phyloP scores from a whole-genome alignment of 2,888 invertebrate species.

The Apotomis turbidana region DNA sequence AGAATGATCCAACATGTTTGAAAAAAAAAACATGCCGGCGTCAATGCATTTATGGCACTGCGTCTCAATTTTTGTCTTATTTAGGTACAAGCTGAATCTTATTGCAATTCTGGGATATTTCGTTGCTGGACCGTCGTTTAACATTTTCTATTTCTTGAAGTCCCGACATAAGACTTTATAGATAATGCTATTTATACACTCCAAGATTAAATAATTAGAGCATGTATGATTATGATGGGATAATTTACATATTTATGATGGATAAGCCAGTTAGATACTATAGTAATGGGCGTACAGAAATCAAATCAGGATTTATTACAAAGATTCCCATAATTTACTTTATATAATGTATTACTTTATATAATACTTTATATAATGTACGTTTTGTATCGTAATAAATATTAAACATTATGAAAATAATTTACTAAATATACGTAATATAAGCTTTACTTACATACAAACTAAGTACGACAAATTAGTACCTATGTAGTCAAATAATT shows the following conservation, averaged over 20 bases:
- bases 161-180: neutral
- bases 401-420: conserved; percentile 43
- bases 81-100: too few relatives aligned
- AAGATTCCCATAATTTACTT: conserved; percentile 17
- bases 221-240: neutral
- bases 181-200: too few relatives aligned
- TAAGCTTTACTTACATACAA: conserved; percentile 56
- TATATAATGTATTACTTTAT: too few relatives aligned
- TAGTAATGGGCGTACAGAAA: conserved; percentile 18
- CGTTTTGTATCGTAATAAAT: conserved; percentile 14
- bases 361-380: too few relatives aligned
- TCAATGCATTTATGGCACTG: too few relatives aligned
- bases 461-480: conserved; percentile 55
- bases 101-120: too few relatives aligned
- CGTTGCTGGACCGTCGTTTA: too few relatives aligned
- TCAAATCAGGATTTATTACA: conserved; percentile 26
- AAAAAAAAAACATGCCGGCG: too few relatives aligned
- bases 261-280: conserved; percentile 25
- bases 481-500: conserved; percentile 57
- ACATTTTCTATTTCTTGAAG: neutral
- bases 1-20: too few relatives aligned
- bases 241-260: conserved; percentile 17
- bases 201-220: neutral
- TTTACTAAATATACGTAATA: conserved; percentile 50
- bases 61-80: too few relatives aligned